Evolutionary conservation across 2,113 vertebrate genomes (phyloP).

Genomic region (Glaucidium brasilianum): DNA sequence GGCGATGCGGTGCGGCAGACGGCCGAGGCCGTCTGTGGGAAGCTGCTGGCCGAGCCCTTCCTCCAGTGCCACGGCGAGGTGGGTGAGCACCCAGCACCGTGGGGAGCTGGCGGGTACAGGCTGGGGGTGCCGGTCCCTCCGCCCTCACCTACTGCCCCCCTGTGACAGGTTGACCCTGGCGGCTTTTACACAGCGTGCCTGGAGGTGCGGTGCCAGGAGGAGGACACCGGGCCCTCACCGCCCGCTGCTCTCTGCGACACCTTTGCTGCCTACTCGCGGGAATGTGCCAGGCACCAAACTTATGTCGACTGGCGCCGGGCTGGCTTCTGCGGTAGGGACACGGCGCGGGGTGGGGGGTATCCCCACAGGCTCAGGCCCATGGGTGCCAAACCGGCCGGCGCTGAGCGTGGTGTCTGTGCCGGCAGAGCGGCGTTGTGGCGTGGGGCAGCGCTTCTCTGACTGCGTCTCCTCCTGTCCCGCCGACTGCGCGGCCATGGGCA

Average conservation of each 20-base stretch:
- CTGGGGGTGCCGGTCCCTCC: fast-evolving
- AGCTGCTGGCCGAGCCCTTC: conserved; percentile 79
- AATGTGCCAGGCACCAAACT: conserved; percentile 77
- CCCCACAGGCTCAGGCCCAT: background rate
- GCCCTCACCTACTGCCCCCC: fast-evolving
- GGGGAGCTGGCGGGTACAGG: fast-evolving
- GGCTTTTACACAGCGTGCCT: conserved; percentile 82
- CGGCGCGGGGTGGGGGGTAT: too few relatives aligned
- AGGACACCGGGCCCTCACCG: background rate
- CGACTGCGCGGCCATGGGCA: conserved; percentile 73
- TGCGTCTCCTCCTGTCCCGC: conserved; percentile 85
- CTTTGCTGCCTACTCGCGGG: conserved; percentile 80
- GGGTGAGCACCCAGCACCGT: background rate
- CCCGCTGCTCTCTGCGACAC: conserved; percentile 74
- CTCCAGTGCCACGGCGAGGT: conserved; percentile 81
- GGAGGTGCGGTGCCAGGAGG: conserved; percentile 75
- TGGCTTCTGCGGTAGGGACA: conserved; percentile 78
- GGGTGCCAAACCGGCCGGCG: background rate
- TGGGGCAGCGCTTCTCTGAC: conserved; percentile 82
- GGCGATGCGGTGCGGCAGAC: background rate
- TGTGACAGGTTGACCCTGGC: conserved; percentile 74
- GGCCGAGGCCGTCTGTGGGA: conserved; percentile 75
- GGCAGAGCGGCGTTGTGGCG: conserved; percentile 76
- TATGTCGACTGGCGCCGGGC: conserved; percentile 77
- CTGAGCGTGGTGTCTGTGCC: background rate